Conservation (phyloP, 2,113 vertebrate genomes). For the Baryphthengus martii region DNA sequence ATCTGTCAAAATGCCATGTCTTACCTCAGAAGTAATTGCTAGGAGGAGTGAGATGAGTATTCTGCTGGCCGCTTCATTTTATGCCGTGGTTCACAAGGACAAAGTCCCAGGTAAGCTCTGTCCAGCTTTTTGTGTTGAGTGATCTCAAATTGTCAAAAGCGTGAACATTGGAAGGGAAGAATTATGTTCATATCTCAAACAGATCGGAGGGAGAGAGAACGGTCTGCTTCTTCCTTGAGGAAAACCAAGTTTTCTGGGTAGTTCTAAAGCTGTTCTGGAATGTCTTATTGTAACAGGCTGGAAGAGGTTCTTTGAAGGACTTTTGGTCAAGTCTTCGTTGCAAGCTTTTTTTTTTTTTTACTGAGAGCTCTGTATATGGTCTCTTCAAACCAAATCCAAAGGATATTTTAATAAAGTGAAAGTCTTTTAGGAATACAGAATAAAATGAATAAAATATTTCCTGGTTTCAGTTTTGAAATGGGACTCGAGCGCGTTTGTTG, state of each 20-base stretch:
- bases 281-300: background rate
- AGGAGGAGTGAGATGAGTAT: background rate
- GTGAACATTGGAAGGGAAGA: background rate
- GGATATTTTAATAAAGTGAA: background rate
- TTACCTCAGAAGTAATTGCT: background rate
- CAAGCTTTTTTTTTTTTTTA: background rate
- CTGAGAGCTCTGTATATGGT: accelerated
- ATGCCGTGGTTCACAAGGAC: background rate
- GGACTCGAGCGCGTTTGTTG: background rate
- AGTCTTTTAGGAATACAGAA: background rate
- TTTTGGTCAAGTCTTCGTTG: background rate
- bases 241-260: background rate
- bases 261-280: background rate
- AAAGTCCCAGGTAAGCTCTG: background rate
- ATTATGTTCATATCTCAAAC: background rate
- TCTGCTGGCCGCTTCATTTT: background rate
- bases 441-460: background rate
- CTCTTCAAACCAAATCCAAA: no score
- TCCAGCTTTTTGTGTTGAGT: background rate
- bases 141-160: background rate
- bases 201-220: background rate
- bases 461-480: background rate
- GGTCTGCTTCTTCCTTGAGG: background rate
- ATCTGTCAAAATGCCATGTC: background rate
- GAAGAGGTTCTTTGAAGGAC: background rate